A percentile compares a stretch with the other conserved stretches of the same genome.
These are phyloP conservation scores for Amitus sp. DNA, from an alignment of 2,888 invertebrate species.

Conservation along the genomic window DNA sequence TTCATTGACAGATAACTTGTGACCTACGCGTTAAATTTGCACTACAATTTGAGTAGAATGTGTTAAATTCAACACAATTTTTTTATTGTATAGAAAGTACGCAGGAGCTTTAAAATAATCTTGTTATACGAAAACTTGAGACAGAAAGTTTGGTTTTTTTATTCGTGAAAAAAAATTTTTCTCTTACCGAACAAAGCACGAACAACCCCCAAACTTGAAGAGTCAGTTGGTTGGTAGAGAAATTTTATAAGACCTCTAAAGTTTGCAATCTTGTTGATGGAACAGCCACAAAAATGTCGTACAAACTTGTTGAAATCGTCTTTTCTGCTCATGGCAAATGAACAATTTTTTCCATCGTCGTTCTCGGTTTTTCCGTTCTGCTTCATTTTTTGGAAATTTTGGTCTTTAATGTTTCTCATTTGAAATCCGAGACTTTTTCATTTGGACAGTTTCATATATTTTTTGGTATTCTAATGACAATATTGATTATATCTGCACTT, in stretches of 20 bases:
- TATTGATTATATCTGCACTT: not conserved
- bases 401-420: too few relatives aligned
- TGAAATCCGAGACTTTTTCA: too few relatives aligned
- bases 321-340: not conserved
- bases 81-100: too few relatives aligned
- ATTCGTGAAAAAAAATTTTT: not conserved
- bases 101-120: too few relatives aligned
- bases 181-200: constrained; percentile 84
- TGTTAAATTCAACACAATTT: too few relatives aligned
- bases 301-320: constrained; percentile 29
- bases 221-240: constrained; percentile 76
- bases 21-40: too few relatives aligned
- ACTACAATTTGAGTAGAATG: too few relatives aligned
- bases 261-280: constrained; percentile 33
- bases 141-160: too few relatives aligned
- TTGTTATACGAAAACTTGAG: too few relatives aligned
- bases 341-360: not conserved
- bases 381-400: not conserved
- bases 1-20: too few relatives aligned
- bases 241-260: constrained; percentile 68
- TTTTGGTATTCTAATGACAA: not conserved
- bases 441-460: too few relatives aligned
- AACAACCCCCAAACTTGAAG: constrained; percentile 80
- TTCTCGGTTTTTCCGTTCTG: not conserved
- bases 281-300: constrained; percentile 48